Conservation (phyloP, 2,888 invertebrate species). For the Apamea anceps region DNA sequence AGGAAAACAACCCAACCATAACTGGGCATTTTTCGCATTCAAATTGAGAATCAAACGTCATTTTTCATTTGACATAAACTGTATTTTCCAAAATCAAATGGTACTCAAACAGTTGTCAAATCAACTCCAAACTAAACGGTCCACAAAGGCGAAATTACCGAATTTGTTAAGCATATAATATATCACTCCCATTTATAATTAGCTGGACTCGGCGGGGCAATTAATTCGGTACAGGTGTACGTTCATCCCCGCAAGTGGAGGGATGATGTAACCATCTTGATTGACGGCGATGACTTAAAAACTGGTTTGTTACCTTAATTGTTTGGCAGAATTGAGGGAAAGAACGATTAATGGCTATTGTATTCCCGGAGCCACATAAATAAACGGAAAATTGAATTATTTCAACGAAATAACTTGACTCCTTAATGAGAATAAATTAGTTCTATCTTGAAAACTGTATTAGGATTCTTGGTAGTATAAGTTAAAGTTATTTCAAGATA, state of each 20-base stretch:
- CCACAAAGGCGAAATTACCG: slow-evolving; percentile 71
- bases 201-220: slow-evolving; percentile 76
- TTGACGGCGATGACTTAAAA: slow-evolving; percentile 72
- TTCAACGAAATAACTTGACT: slow-evolving; percentile 12
- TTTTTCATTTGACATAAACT: neutral
- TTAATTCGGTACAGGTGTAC: slow-evolving; percentile 79
- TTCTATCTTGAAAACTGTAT: neutral
- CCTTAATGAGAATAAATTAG: slow-evolving; percentile 20
- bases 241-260: slow-evolving; percentile 64
- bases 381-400: slow-evolving; percentile 32
- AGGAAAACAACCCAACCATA: neutral
- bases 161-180: slow-evolving; percentile 75
- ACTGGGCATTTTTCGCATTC: neutral
- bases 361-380: slow-evolving; percentile 37
- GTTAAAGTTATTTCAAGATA: slow-evolving; percentile 32
- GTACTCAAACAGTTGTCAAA: slow-evolving; percentile 14
- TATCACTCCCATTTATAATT: slow-evolving; percentile 81
- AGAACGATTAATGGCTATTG: slow-evolving; percentile 45
- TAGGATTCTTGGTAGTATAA: neutral
- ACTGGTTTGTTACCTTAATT: slow-evolving; percentile 66
- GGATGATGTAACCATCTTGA: slow-evolving; percentile 66
- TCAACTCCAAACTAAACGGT: slow-evolving; percentile 61
- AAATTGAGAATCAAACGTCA: neutral
- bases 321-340: slow-evolving; percentile 44
- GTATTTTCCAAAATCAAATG: neutral